A percentile compares a stretch with the other conserved stretches of the same genome.
Conservation (phyloP, 23 tunicate species). For the Corella eumyota region DNA sequence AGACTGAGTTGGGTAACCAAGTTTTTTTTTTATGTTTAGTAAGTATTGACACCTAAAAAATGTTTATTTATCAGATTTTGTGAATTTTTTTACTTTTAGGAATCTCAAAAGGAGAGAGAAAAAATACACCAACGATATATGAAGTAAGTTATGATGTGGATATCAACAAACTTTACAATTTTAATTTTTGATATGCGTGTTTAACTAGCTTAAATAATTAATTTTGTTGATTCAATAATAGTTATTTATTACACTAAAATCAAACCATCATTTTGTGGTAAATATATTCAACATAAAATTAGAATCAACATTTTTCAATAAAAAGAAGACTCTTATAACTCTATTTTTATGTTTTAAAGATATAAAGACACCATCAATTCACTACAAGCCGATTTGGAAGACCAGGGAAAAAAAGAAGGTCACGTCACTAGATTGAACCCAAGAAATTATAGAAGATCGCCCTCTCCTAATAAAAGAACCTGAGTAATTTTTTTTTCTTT, state of each 20-base stretch:
- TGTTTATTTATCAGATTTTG: not conserved
- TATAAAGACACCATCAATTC: slow-evolving; percentile 81
- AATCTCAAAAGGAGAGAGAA: slow-evolving; percentile 77
- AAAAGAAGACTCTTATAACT: not conserved
- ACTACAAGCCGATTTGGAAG: slow-evolving; percentile 65
- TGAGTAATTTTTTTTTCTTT: too few species aligned
- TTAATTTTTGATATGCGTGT: too few species aligned
- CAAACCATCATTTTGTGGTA: not conserved
- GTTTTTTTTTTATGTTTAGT: not conserved
- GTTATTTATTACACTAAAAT: too few species aligned
- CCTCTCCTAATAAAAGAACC: slow-evolving; percentile 63
- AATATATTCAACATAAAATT: not conserved
- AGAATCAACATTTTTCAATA: not conserved
- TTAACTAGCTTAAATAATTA: too few species aligned
- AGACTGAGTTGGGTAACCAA: too few species aligned
- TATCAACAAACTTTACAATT: not conserved
- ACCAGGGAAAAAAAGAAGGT: slow-evolving; percentile 10
- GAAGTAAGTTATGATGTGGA: slow-evolving; percentile 25
- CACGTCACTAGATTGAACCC: not conserved
- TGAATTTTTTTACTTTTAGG: slow-evolving; percentile 27
- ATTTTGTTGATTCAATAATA: too few species aligned
- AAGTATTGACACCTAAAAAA: too few species aligned
- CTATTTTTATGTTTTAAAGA: slow-evolving; percentile 11
- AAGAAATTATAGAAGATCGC: slow-evolving; percentile 11
- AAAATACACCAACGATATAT: slow-evolving; percentile 64